Evolutionary conservation across 2,888 invertebrate genomes (phyloP).

Genomic region (Terebella lapidaria): DNA sequence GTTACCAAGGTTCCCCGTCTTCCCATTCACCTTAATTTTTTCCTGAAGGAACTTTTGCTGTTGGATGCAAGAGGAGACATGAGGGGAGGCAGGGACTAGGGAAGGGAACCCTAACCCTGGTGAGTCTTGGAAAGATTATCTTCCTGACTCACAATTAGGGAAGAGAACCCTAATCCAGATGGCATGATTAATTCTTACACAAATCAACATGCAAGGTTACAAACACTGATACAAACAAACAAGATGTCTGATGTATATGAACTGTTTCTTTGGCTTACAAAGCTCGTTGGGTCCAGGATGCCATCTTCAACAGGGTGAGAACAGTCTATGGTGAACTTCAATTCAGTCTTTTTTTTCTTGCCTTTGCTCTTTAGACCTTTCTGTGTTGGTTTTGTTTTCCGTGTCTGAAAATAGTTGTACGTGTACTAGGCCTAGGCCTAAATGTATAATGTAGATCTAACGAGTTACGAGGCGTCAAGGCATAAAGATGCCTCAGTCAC

Average conservation of each 20-base stretch:
- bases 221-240: no score
- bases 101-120: conserved; percentile 32
- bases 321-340: conserved; percentile 94
- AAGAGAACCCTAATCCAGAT: conserved; percentile 49
- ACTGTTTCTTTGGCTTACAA: no score
- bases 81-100: conserved; percentile 22
- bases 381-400: no score
- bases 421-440: no score
- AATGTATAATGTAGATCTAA: no score
- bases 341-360: conserved; percentile 88
- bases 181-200: no score
- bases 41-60: conserved; percentile 58
- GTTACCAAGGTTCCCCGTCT: conserved; percentile 92
- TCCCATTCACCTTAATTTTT: conserved; percentile 83
- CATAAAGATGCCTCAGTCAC: no score
- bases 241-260: no score
- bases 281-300: conserved; percentile 94
- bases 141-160: conserved; percentile 44
- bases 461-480: no score
- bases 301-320: conserved; percentile 99
- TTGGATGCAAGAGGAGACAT: conserved; percentile 19
- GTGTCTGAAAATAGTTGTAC: no score
- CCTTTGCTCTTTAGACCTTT: conserved; percentile 17
- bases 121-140: conserved; percentile 36
- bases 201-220: no score